Percentiles rank a stretch among this genome's conserved stretches.
phyloP scores from a whole-genome alignment of 2,888 invertebrate genomes.

The Imbricaverruca yamaguchii region DNA sequence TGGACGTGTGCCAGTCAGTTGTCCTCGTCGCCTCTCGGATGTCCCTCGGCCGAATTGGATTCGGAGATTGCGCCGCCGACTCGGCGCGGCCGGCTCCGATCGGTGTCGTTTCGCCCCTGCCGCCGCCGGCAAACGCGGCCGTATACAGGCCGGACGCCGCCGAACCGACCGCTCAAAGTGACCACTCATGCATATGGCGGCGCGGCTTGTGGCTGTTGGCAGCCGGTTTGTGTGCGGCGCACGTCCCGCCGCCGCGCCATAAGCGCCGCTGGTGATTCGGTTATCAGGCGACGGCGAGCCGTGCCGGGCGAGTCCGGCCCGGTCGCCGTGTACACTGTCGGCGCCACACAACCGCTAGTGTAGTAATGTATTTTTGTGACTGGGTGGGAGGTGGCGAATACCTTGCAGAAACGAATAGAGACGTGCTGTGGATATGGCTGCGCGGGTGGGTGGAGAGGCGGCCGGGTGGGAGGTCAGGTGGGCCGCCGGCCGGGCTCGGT shows the following conservation, averaged over 20 bases:
- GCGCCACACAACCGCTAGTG: neutral
- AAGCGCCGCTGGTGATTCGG: too few relatives aligned
- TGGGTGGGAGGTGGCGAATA: neutral
- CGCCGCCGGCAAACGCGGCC: too few relatives aligned
- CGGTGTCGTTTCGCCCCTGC: too few relatives aligned
- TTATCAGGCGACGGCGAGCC: too few relatives aligned
- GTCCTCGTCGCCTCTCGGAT: too few relatives aligned
- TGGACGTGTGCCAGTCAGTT: neutral
- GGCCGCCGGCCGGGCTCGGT: too few relatives aligned
- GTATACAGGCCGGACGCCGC: neutral
- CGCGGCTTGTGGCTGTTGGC: neutral
- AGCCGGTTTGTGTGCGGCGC: neutral
- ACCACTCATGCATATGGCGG: neutral
- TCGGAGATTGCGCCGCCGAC: too few relatives aligned
- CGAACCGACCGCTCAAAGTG: neutral
- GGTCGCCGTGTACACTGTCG: neutral
- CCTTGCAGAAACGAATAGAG: neutral
- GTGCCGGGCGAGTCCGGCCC: neutral
- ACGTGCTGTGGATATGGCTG: neutral
- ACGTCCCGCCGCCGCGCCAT: neutral
- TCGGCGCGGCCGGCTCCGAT: too few relatives aligned
- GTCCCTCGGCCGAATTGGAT: too few relatives aligned
- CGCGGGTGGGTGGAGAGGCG: too few relatives aligned
- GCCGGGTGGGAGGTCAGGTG: too few relatives aligned
- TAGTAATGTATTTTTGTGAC: conserved; percentile 13